A percentile compares a stretch with the other conserved stretches of the same genome.
Conservation (phyloP, 2,797 vertebrate species). For the Poecile montanus region DNA sequence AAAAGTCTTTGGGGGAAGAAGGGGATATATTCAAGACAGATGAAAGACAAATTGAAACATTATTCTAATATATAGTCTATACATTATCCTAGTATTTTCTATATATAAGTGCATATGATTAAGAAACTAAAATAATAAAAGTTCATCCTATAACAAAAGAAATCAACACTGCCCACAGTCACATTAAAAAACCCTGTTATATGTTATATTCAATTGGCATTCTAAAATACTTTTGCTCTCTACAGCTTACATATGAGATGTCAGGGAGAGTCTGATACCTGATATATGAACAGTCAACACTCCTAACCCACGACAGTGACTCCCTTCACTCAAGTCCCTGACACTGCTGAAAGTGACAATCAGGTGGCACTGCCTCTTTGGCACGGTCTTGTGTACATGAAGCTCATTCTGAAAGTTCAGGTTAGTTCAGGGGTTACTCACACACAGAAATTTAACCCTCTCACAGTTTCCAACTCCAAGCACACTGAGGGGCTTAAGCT, state of each 20-base stretch:
- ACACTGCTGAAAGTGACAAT: background rate
- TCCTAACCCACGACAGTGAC: background rate
- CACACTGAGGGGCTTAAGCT: background rate
- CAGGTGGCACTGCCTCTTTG: background rate
- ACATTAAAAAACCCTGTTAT: background rate
- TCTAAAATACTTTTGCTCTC: background rate
- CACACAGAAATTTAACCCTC: background rate
- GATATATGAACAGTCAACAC: no score
- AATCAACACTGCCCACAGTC: background rate
- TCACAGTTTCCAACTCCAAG: no score
- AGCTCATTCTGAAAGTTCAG: background rate
- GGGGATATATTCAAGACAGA: background rate
- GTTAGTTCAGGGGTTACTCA: background rate
- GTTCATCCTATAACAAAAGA: background rate
- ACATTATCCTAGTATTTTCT: background rate
- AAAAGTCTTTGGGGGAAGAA: background rate
- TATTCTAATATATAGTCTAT: background rate
- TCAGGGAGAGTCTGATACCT: background rate
- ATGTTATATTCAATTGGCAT: rapidly evolving
- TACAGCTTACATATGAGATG: background rate
- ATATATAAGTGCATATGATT: background rate
- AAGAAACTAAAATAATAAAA: background rate
- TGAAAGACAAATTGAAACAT: background rate
- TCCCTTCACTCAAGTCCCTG: background rate
- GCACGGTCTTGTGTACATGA: rapidly evolving